phyloP scores from a whole-genome alignment of 1,140 invertebrate genomes.

The Drosophila miranda region DNA sequence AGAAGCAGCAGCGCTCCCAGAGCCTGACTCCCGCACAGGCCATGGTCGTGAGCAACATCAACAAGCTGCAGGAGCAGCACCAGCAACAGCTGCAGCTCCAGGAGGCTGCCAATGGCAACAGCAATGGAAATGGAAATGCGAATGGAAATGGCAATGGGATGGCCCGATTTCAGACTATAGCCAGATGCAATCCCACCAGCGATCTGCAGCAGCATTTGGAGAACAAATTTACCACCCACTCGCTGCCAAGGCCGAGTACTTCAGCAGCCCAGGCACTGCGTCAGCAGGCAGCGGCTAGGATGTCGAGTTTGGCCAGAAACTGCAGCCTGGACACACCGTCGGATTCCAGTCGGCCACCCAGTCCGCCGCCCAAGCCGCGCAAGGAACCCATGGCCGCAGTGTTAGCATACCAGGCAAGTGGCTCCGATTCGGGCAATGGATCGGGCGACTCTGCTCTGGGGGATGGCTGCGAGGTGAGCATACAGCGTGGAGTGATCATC shows the following conservation, averaged over 20 bases:
- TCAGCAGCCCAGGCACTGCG: slow-evolving; percentile 58
- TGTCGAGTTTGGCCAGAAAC: slow-evolving; percentile 82
- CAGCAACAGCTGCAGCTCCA: slow-evolving; percentile 53
- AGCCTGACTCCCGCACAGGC: slow-evolving; percentile 86
- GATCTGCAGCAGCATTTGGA: slow-evolving; percentile 63
- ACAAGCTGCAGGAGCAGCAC: slow-evolving; percentile 64
- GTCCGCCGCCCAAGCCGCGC: slow-evolving; percentile 88
- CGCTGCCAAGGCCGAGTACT: slow-evolving; percentile 83
- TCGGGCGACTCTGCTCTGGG: slow-evolving; percentile 91
- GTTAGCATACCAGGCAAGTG: slow-evolving; percentile 89
- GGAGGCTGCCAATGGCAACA: slow-evolving; percentile 38
- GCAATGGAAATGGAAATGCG: slow-evolving; percentile 54
- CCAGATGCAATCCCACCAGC: slow-evolving; percentile 67
- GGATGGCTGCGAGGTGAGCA: slow-evolving; percentile 83
- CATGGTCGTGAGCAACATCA: slow-evolving; percentile 71
- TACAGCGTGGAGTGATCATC: slow-evolving; percentile 84
- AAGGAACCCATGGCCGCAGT: slow-evolving; percentile 83
- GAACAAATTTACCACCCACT: slow-evolving; percentile 84
- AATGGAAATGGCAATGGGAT: slow-evolving; percentile 55
- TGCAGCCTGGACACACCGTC: slow-evolving; percentile 82
- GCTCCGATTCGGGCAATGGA: slow-evolving; percentile 93
- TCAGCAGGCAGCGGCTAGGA: slow-evolving; percentile 54
- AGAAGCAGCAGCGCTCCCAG: slow-evolving; percentile 87
- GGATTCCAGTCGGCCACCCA: slow-evolving; percentile 65
- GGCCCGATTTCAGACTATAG: slow-evolving; percentile 71